Evolutionary conservation across 37 sponge, comb jelly and placozoan species (phyloP), one percentile per base, ranked within the genome.

Genomic region (Mnemiopsis leidyi): DNA sequence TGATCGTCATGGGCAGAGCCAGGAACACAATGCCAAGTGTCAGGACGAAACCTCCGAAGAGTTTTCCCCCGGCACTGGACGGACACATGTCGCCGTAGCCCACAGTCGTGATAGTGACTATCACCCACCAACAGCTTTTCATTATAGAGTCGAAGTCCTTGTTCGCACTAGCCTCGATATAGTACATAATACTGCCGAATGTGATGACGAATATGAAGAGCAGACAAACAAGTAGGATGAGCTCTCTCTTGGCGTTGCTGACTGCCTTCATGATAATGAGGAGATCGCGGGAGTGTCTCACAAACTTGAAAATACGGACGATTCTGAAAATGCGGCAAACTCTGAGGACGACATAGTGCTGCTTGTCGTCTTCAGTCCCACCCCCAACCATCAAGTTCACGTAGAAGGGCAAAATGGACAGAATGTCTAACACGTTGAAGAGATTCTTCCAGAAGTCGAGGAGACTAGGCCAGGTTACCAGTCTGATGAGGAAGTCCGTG

Each of bases 111-210:
- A 85, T 85, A 25, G 90, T 85, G 23, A 85, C 90, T 23, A 85
- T 85, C 24, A 85, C 90, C 90, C 90, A 85, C 90, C 90, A 85
- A 33, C 90, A 85, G 39, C 90, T 85, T 61, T 85, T 38, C 90
- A 85, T 85, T 28, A 85, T 85, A 20, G 61, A 40, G 48, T 85
- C 35, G 29, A 85, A 85, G 48, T 85, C 90, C 23, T 3, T 37
- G 90, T 85, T 85, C 3, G 40, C 40, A 2, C 3, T 37, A 13
- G 61, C 23, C 90, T 85, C 90, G 23, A 85, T 85, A 61, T 85
- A 85, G 35, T 85, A 85, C 90, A 85, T 85, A 37, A 85, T 85
- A 18, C 61, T 40, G 0, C 90, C 90, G 90, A 85, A 85, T 40
- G 90, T 85, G 26, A 85, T 85, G 61, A 85, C 90, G 29, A 85